Conservation (phyloP, 2,797 vertebrate genomes). For the Pelodytes ibericus region DNA sequence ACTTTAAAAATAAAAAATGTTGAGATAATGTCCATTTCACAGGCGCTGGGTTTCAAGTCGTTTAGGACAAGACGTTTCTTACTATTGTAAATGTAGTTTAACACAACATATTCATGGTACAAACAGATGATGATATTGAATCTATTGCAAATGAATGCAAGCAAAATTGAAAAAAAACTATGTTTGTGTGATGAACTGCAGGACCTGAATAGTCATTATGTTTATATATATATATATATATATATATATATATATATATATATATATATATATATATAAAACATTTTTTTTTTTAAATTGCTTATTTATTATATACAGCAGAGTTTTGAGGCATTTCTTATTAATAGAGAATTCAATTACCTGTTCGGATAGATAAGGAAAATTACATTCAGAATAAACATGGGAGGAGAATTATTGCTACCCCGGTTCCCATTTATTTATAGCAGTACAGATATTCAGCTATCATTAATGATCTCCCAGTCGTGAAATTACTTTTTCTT, state of each 20-base stretch:
- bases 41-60: too few species aligned
- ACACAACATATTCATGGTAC: background rate
- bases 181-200: background rate
- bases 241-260: too few species aligned
- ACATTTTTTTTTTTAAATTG: constrained; percentile 15
- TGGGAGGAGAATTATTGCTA: constrained; percentile 37
- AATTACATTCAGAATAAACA: constrained; percentile 51
- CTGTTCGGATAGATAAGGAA: constrained; percentile 45
- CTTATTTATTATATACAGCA: constrained; percentile 29
- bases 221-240: too few species aligned
- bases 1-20: too few species aligned
- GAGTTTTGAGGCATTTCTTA: constrained; percentile 34
- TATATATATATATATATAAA: too few species aligned
- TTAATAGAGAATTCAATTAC: constrained; percentile 53
- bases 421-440: constrained; percentile 42
- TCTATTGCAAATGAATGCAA: background rate
- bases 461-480: constrained; percentile 53
- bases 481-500: constrained; percentile 53
- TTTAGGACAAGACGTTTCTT: too few species aligned
- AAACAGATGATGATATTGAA: background rate
- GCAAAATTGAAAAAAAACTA: background rate
- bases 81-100: background rate
- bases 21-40: too few species aligned
- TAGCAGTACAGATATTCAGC: constrained; percentile 39
- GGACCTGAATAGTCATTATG: background rate